Conservation (phyloP, 2,797 vertebrate genomes). For the Phrynocephalus guinanensis region DNA sequence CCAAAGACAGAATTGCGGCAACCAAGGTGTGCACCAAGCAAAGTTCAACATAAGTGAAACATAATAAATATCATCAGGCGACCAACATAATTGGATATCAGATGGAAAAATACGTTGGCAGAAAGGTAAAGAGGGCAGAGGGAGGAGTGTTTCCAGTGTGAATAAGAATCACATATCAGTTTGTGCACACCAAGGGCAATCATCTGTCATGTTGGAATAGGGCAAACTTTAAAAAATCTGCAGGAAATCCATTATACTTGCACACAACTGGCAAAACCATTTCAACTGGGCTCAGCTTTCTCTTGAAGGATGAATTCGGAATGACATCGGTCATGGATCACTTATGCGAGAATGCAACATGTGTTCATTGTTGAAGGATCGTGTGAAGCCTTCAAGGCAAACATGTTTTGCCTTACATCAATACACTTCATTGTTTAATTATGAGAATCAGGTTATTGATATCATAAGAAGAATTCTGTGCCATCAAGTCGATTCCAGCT, state of each 20-base stretch:
- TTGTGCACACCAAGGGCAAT: not conserved
- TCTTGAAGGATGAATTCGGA: no score
- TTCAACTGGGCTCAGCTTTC: not conserved
- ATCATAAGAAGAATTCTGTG: no score
- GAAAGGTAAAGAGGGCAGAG: not conserved
- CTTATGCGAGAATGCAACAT: no score
- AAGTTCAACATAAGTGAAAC: not conserved
- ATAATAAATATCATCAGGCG: not conserved
- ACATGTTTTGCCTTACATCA: no score
- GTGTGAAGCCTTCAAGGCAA: no score
- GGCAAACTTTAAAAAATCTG: not conserved
- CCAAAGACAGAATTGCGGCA: not conserved
- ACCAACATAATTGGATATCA: constrained; percentile 10
- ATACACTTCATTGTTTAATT: no score
- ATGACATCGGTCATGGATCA: no score
- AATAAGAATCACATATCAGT: not conserved
- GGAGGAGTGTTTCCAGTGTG: not conserved
- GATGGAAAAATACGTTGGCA: not conserved
- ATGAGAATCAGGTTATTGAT: no score
- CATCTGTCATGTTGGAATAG: not conserved
- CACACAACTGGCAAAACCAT: constrained; percentile 3
- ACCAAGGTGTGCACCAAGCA: constrained; percentile 18
- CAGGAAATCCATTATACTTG: not conserved
- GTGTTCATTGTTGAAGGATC: no score
- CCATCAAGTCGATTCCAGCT: no score